Percentiles rank a stretch among this genome's conserved stretches.
Evolutionary conservation across 2,888 invertebrate genomes (phyloP).

Genomic region (Halictus quadricinctus): DNA sequence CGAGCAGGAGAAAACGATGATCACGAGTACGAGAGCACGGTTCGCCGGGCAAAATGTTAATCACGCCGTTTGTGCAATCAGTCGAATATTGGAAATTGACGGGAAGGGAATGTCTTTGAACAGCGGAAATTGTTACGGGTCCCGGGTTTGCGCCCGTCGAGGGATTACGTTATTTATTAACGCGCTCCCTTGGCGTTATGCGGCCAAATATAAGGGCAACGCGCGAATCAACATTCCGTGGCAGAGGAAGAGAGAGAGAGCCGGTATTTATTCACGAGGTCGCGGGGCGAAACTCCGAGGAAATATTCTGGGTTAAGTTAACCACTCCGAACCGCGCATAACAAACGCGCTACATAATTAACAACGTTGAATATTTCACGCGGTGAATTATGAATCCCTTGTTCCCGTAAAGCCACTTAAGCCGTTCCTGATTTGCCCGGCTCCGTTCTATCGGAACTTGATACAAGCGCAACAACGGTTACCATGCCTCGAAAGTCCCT

Average conservation of each 20-base stretch:
- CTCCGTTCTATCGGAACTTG: not conserved
- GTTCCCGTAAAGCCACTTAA: not conserved
- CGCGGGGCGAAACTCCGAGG: slow-evolving; percentile 14
- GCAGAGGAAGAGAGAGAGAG: not conserved
- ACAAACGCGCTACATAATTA: slow-evolving; percentile 47
- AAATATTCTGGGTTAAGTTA: slow-evolving; percentile 38
- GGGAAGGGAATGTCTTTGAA: slow-evolving; percentile 12
- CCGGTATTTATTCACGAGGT: slow-evolving; percentile 40
- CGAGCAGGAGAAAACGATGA: not conserved
- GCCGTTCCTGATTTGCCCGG: slow-evolving; percentile 10
- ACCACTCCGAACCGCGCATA: slow-evolving; percentile 32
- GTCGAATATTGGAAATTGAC: slow-evolving; percentile 2
- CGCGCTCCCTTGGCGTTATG: slow-evolving; percentile 28
- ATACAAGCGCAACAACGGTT: not conserved
- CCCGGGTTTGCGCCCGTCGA: not conserved
- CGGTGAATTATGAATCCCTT: slow-evolving; percentile 30
- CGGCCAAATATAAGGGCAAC: slow-evolving; percentile 22
- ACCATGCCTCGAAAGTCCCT: not conserved
- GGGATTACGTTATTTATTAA: slow-evolving; percentile 45
- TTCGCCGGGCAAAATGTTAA: slow-evolving; percentile 7
- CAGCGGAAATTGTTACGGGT: not conserved
- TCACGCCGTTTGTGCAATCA: slow-evolving; percentile 11
- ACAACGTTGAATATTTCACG: slow-evolving; percentile 42
- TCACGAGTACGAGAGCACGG: not conserved
- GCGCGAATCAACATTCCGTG: slow-evolving; percentile 32